Percentiles rank a stretch among this genome's conserved stretches.
These are phyloP conservation scores for Callionymus lyra DNA, from an alignment of 2,113 vertebrate genomes.

Conservation along the genomic window DNA sequence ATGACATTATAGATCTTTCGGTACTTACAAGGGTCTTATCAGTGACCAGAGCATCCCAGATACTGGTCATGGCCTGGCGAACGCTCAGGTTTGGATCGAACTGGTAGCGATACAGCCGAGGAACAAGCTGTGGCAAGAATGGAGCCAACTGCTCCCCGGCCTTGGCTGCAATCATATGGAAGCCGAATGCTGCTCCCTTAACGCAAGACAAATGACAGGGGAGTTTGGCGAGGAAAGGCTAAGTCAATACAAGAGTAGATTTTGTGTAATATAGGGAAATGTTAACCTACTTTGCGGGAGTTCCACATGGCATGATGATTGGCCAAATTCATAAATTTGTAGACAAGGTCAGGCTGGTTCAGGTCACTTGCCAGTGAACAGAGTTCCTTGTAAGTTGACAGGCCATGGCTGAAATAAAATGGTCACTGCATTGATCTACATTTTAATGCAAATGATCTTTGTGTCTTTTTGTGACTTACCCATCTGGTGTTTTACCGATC, in stretches of 20 bases:
- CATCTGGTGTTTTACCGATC: conserved; percentile 92
- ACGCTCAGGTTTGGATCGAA: conserved; percentile 95
- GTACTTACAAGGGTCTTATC: conserved; percentile 80
- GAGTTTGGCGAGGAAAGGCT: not conserved
- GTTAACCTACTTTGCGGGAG: conserved; percentile 83
- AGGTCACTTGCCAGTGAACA: conserved; percentile 96
- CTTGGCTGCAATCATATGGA: conserved; percentile 90
- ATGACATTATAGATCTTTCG: too few relatives aligned
- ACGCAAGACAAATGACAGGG: conserved; percentile 4
- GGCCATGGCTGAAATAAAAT: conserved; percentile 72
- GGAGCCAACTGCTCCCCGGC: conserved; percentile 91
- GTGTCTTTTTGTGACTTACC: conserved; percentile 62
- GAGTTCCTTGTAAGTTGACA: conserved; percentile 96
- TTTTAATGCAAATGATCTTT: too few relatives aligned
- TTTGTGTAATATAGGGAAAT: not conserved
- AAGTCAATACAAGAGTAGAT: not conserved
- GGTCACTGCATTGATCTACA: too few relatives aligned
- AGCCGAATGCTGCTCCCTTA: conserved; percentile 96
- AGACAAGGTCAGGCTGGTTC: conserved; percentile 93
- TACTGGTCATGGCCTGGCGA: conserved; percentile 95
- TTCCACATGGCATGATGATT: conserved; percentile 99
- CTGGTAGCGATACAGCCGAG: conserved; percentile 93
- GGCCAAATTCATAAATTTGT: conserved; percentile 98
- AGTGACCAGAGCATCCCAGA: conserved; percentile 91
- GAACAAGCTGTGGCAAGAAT: conserved; percentile 86